These are phyloP conservation scores for Agrochola macilenta DNA, from an alignment of 2,888 invertebrate genomes.

Conservation along the genomic window DNA sequence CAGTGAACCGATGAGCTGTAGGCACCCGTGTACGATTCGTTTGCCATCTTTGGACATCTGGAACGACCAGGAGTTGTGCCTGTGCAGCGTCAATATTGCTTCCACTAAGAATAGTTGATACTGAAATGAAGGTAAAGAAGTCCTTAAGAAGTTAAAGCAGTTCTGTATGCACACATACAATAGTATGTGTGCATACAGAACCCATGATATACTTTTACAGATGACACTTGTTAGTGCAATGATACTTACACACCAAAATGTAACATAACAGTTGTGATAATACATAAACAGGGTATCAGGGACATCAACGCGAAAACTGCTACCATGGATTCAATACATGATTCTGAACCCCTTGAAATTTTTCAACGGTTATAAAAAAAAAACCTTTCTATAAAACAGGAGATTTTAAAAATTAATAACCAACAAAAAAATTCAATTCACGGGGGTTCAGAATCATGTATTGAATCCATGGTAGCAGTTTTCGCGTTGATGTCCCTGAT, in stretches of 20 bases:
- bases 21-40: conserved; percentile 88
- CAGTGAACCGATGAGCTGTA: conserved; percentile 87
- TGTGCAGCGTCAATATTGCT: conserved; percentile 85
- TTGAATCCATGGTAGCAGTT: too few relatives aligned
- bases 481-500: too few relatives aligned
- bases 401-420: too few relatives aligned
- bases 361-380: too few relatives aligned
- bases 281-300: background rate
- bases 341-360: too few relatives aligned
- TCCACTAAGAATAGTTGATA: conserved; percentile 89
- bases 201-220: background rate
- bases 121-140: conserved; percentile 75
- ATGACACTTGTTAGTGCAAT: background rate
- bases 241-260: background rate
- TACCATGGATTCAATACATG: too few relatives aligned
- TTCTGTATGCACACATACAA: too few relatives aligned
- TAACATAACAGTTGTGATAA: background rate
- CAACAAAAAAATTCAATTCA: too few relatives aligned
- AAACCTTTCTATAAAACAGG: too few relatives aligned
- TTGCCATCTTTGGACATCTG: conserved; percentile 83
- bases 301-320: too few relatives aligned
- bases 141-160: too few relatives aligned
- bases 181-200: background rate
- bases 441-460: too few relatives aligned
- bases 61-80: conserved; percentile 88